Conservation (phyloP, 2,797 vertebrate genomes). For the Karalla daura region DNA sequence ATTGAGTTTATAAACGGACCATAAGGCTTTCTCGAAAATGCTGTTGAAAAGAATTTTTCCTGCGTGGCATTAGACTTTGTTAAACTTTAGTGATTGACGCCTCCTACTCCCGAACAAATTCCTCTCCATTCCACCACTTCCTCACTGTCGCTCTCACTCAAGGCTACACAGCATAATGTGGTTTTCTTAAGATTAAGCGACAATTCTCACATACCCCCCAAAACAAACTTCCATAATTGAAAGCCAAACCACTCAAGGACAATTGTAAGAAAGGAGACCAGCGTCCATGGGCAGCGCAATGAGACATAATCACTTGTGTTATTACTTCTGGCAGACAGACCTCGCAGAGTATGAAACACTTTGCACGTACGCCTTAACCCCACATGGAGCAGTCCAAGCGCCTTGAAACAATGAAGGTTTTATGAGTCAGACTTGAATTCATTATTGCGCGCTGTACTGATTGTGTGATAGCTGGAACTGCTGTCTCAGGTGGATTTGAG, state of each 20-base stretch:
- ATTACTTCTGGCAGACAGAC: conserved; percentile 56
- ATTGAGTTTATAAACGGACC: conserved; percentile 18
- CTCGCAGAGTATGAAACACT: conserved; percentile 28
- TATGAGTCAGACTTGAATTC: conserved; percentile 58
- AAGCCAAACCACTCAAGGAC: conserved; percentile 70
- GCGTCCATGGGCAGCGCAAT: conserved; percentile 58
- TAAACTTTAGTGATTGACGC: conserved; percentile 48
- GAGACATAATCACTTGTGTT: conserved; percentile 58
- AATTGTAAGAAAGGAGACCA: conserved; percentile 61
- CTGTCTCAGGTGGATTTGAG: conserved; percentile 51
- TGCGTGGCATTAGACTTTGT: conserved; percentile 4
- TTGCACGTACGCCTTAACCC: conserved; percentile 42
- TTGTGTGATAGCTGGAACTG: conserved; percentile 50
- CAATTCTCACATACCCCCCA: conserved; percentile 50
- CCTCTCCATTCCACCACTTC: conserved; percentile 45
- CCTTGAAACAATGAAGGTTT: conserved; percentile 58
- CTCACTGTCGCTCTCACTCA: conserved; percentile 52
- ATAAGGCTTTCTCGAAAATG: conserved; percentile 37
- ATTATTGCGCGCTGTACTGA: conserved; percentile 57
- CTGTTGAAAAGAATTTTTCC: conserved; percentile 37
- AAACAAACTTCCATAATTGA: conserved; percentile 72
- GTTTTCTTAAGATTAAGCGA: conserved; percentile 65
- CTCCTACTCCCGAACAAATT: conserved; percentile 52
- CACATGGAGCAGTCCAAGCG: conserved; percentile 22
- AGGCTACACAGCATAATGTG: conserved; percentile 42